Base-by-base conservation (phyloP, 2,797 vertebrate genomes). In the Allobates femoralis region DNA sequence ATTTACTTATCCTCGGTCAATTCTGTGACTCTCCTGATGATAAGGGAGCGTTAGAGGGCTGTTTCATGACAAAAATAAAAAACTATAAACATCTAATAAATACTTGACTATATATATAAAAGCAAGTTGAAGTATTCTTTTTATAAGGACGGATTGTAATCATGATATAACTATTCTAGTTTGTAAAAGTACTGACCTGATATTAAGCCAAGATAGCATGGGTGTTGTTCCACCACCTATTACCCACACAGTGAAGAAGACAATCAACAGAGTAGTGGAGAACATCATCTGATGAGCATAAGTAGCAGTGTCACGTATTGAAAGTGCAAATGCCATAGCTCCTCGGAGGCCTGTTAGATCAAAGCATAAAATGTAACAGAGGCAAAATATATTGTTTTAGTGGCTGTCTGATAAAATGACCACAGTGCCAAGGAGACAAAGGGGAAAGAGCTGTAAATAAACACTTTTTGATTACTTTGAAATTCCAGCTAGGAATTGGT, bases 181-280 rank as follows among this genome's bases (percentile, higher is more conserved):
- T 26, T 50, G 19, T 30, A 28, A 80, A 56, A 5, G 19, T 71
- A 92, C 92, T 18, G 11, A 98, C 98, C 98, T 97, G 93, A 99
- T 99, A 89, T 98, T 97, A 7, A 99, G 94, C 96, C 97, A 98
- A 0, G 97, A 99, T 71, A 99, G 91, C 97, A 99, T 99, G 77
- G 98, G 97, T 0, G 98, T 99, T 0, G 98, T 99, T 73, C 98
- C 98, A n/a, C 97, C 98, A 0, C 98, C 98, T 0, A 99, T 96
- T 89, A 99, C 94, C 98, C 98, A 99, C 64, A 99, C 98, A 0
- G 98, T 99, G 93, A 99, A 99, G 93, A 99, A 99, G 90, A 99
- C 98, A 0, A 99, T 97, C 75, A 99, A 97, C 60, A 99, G 96
- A 0, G 98, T 99, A 79, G 98, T 99, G 28, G 97, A 98, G 93